These are phyloP conservation scores for Oeneis ivallda DNA, from an alignment of 2,888 invertebrate genomes.

Conservation along the genomic window DNA sequence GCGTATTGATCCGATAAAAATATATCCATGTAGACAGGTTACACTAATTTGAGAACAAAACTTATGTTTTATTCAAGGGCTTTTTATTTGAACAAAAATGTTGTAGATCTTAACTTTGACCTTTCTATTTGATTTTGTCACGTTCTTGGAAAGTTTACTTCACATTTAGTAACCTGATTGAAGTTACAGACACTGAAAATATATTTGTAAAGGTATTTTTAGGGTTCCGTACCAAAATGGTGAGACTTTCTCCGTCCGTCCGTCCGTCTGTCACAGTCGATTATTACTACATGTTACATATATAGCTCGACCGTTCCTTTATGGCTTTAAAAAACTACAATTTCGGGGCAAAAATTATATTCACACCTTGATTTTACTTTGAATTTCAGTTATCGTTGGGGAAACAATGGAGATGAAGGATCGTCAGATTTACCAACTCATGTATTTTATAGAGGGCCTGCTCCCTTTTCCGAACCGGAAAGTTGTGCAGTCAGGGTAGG, in stretches of 20 bases:
- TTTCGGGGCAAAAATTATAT: no score
- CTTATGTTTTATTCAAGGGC: not conserved
- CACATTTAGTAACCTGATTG: not conserved
- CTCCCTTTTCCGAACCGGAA: constrained; percentile 94
- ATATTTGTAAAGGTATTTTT: no score
- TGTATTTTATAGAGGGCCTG: constrained; percentile 89
- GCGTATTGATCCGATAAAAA: constrained; percentile 17
- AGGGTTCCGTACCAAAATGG: no score
- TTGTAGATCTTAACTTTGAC: not conserved
- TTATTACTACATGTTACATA: no score
- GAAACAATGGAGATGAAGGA: constrained; percentile 85
- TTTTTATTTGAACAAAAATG: not conserved
- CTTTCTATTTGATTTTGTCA: not conserved
- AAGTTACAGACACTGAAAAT: not conserved
- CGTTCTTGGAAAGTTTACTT: not conserved
- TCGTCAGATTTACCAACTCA: constrained; percentile 89
- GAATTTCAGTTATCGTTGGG: constrained; percentile 87
- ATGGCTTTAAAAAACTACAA: no score
- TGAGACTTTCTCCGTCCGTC: no score
- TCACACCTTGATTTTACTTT: not conserved
- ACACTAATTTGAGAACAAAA: constrained; percentile 6
- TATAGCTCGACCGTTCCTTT: no score
- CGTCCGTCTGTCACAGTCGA: no score
- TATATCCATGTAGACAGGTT: constrained; percentile 7
- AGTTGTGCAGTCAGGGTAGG: constrained; percentile 83